Conservation (phyloP, 2,888 invertebrate genomes). For the Ichneumoninae sp. region DNA sequence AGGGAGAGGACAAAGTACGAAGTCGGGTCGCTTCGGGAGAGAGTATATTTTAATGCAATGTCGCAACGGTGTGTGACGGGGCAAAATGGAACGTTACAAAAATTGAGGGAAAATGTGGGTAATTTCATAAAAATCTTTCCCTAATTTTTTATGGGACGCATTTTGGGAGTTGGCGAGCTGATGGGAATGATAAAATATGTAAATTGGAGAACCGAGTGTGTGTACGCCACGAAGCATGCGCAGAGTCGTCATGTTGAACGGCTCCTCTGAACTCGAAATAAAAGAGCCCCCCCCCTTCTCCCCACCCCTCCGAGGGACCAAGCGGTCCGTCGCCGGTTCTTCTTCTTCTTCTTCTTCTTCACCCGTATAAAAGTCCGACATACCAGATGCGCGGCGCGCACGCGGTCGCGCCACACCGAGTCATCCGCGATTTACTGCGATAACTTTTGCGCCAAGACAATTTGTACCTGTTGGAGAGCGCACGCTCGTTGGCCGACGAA, state of each 20-base stretch:
- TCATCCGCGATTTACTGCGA: conserved; percentile 81
- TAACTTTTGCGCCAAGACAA: conserved; percentile 80
- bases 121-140: too few species aligned
- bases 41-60: not conserved
- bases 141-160: not conserved
- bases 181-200: not conserved
- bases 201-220: not conserved
- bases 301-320: not conserved
- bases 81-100: too few species aligned
- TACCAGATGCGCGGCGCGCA: conserved; percentile 78
- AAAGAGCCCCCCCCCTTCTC: not conserved
- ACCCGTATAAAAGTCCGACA: conserved; percentile 74
- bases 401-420: conserved; percentile 67
- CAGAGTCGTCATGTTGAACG: not conserved
- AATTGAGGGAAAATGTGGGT: too few species aligned
- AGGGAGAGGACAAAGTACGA: conserved; percentile 1
- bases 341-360: conserved; percentile 4
- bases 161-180: not conserved
- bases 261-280: not conserved
- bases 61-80: not conserved
- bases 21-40: conserved; percentile 10
- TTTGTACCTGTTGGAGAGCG: conserved; percentile 78
- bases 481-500: conserved; percentile 58
- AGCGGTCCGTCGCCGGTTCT: not conserved
- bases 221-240: not conserved